Conservation (phyloP, 2,113 vertebrate species). For the Myanophis thanlyinensis region DNA sequence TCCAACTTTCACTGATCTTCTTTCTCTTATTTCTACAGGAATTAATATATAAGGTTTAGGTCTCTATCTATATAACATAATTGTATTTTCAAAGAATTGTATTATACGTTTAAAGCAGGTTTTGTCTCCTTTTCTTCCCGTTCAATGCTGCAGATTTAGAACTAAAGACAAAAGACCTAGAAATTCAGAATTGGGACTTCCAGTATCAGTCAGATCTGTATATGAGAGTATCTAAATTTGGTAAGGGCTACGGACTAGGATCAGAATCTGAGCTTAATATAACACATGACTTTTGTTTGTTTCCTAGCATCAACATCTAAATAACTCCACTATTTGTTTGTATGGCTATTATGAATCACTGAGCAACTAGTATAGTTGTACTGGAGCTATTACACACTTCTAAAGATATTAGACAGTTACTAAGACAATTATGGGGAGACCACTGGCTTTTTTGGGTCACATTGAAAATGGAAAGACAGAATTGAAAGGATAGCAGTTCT, state of each 20-base stretch:
- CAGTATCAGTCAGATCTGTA: not conserved
- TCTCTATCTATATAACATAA: not conserved
- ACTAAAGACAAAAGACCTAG: not conserved
- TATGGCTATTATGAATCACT: not conserved
- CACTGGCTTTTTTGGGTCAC: not conserved
- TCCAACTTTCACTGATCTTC: not conserved
- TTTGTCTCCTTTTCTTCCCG: not conserved
- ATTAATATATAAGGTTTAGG: not conserved
- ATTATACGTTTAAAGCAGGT: not conserved
- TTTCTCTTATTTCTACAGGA: not conserved
- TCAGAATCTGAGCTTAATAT: not conserved
- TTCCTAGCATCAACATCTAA: not conserved
- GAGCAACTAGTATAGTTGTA: not conserved
- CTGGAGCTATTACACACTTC: not conserved
- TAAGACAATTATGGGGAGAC: not conserved
- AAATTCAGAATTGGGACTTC: not conserved
- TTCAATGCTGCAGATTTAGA: not conserved
- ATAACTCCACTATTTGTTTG: not conserved
- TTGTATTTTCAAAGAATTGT: not conserved
- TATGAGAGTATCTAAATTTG: not conserved
- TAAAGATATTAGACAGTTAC: not conserved
- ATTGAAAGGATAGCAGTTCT: not conserved
- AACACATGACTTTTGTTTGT: not conserved
- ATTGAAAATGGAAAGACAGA: not conserved
- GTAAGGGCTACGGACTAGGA: not conserved